Base-by-base conservation (phyloP, 1,140 invertebrate genomes). In the Coptotermes formosanus region DNA sequence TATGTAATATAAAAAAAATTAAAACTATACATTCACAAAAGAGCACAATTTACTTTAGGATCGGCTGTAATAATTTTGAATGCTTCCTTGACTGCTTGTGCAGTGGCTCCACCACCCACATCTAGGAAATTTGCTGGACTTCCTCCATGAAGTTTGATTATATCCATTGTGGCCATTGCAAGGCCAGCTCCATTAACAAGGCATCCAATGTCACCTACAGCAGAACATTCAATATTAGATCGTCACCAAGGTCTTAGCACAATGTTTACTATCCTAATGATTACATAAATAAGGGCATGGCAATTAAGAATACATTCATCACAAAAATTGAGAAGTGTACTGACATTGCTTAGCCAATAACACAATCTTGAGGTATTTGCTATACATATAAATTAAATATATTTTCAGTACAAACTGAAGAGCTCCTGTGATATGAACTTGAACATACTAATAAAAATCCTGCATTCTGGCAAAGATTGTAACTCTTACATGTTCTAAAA, bases 81-180 rank as follows among this genome's bases (percentile, higher is more conserved):
- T 84, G 98, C 98, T 90, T 98, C 97, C 89, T 96, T 96, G 19
- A 99, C 98, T 88, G 90, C 89, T 86, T 91, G 88, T 43, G 97
- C 95, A 43, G 97, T 97, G n/a, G 98, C 98, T 86, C 97, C 97
- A 88, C 98, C 98, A 59, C 98, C 98, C 83, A 99, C 97, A 91
- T 99, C 98, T 30, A 99, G 91, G 91, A 99, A 99, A 91, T 99
- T 99, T 0, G 98, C 98, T 25, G 98, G 98, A 88, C 94, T 94
- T 69, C 98, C 98, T 82, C 98, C 98, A 90, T 98, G 97, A 3
- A 98, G 91, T 89, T 97, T 98, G 81, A 99, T 98, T 55, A 99
- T 98, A 89, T 99, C 98, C 97, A 99, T 98, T n/a, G 98, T 99
- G 45, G 98, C 98, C 98, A 99, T 99, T 14, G 98, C 98, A n/a